Conservation (phyloP, 1,140 invertebrate species). For the Drepana arcuata region DNA sequence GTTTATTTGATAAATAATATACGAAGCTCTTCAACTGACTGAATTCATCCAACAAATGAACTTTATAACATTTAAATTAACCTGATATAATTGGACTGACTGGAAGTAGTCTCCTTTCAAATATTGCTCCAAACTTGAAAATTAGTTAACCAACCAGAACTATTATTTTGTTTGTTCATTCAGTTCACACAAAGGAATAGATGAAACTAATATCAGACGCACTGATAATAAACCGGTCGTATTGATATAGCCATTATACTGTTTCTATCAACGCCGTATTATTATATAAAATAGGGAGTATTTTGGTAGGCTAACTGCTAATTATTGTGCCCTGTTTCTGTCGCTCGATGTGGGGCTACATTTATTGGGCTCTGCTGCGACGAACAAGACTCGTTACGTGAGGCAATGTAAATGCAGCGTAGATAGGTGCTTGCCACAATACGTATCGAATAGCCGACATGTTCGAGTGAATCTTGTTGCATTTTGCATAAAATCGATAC, state of each 20-base stretch:
- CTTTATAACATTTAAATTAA: too few relatives aligned
- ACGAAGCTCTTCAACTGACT: too few relatives aligned
- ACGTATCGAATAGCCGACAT: constrained; percentile 44
- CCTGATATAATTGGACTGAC: too few relatives aligned
- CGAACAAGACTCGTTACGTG: too few relatives aligned
- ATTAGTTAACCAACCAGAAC: constrained; percentile 33
- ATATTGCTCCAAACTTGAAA: constrained; percentile 28
- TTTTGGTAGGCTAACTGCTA: constrained; percentile 19
- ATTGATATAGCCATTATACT: constrained; percentile 33
- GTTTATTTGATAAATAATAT: too few relatives aligned
- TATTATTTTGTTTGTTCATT: constrained; percentile 27
- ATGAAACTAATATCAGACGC: constrained; percentile 29
- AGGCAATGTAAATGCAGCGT: constrained; percentile 52
- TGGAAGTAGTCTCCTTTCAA: too few relatives aligned
- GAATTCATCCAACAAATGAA: too few relatives aligned
- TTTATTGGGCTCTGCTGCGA: too few relatives aligned
- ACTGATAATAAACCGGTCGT: constrained; percentile 31
- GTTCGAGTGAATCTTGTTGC: constrained; percentile 69
- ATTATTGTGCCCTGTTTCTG: constrained; percentile 35
- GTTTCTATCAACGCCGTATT: constrained; percentile 12
- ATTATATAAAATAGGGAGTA: neutral
- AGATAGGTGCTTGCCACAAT: constrained; percentile 45
- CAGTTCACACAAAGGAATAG: constrained; percentile 23
- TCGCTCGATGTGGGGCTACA: too few relatives aligned
- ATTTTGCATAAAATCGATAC: constrained; percentile 72